Base-by-base conservation (phyloP, 2,888 invertebrate species). In the Mesoligia furuncula region DNA sequence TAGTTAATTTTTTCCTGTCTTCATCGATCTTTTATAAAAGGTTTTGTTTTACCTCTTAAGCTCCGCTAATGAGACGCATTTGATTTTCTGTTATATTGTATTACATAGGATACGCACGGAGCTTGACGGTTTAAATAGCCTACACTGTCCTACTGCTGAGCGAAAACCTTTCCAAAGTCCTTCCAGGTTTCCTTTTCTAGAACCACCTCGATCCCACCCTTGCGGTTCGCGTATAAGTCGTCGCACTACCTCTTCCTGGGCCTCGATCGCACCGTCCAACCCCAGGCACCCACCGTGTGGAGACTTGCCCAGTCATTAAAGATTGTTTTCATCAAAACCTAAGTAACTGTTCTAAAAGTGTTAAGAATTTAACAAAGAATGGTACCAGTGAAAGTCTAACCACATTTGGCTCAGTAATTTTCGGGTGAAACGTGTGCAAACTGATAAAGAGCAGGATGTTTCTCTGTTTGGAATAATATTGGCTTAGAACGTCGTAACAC, bases 331-430 rank as follows among this genome's bases (percentile, higher is more conserved):
- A 11, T 36, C 36, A 62, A 62, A 36, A 24, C 20, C 24, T 24
- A 20, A 62, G 7, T 24, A 48, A 78, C 54, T 24, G 48, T 68
- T 79, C 36, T 72, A 51, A 84, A 15, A 51, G 59, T 69, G 51
- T 54, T 24, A 74, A 65, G 85, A 80, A 85, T 80, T 59, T 69
- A 36, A 62, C 51, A 73, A 73, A 42, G 66, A 72, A 65, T 31
- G 2, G 17, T 36, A 13, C n/a, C 54, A 62, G 81, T 57, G 85
- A 81, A 81, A 81, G 81, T 80, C 15, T 69, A 24, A 84, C 73
- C 45, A 69, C 39, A 61, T 15, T 85, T 81, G 69, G 75, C 75
- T 73, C 61, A 66, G 65, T 62, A 59, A 85, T 70, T 85, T 85
- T 73, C 39, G 27, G 27, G 65, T 42, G 13, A 61, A 57, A 70